phyloP scores from a whole-genome alignment of 2,888 invertebrate species.

The Stenolophus ochropezus region DNA sequence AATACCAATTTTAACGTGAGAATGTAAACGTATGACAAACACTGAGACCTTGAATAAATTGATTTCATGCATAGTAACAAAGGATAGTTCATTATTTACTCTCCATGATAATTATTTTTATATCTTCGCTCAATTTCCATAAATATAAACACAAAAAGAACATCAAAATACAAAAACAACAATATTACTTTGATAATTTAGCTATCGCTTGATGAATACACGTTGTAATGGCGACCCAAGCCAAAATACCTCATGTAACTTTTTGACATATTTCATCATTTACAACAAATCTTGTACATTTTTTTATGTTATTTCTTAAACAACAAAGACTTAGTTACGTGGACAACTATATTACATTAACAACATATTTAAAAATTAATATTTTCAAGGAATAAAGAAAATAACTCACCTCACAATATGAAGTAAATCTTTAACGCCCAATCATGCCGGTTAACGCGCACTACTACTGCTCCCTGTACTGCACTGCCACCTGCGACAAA shows the following conservation, averaged over 20 bases:
- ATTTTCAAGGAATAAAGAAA: conserved; percentile 3
- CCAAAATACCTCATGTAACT: conserved; percentile 39
- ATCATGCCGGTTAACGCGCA: conserved; percentile 5
- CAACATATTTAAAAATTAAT: neutral
- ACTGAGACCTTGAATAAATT: conserved; percentile 55
- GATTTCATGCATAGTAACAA: conserved; percentile 54
- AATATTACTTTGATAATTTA: conserved; percentile 32
- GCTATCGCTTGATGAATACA: conserved; percentile 26
- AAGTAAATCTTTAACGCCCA: conserved; percentile 31
- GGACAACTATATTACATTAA: conserved; percentile 1
- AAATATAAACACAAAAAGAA: conserved; percentile 30
- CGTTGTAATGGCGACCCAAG: conserved; percentile 49
- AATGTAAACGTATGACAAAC: conserved; percentile 28
- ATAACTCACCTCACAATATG: conserved; percentile 22
- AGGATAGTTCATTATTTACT: conserved; percentile 10
- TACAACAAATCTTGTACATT: neutral
- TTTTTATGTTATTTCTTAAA: neutral
- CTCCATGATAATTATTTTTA: conserved; percentile 32
- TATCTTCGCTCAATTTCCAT: conserved; percentile 46
- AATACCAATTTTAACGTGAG: conserved; percentile 33
- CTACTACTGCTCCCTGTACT: neutral
- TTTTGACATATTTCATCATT: conserved; percentile 28
- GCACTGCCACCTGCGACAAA: neutral
- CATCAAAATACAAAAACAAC: conserved; percentile 43
- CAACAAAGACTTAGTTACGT: neutral